Conservation (phyloP, 2,113 vertebrate species). For the Ceratotherium simum region DNA sequence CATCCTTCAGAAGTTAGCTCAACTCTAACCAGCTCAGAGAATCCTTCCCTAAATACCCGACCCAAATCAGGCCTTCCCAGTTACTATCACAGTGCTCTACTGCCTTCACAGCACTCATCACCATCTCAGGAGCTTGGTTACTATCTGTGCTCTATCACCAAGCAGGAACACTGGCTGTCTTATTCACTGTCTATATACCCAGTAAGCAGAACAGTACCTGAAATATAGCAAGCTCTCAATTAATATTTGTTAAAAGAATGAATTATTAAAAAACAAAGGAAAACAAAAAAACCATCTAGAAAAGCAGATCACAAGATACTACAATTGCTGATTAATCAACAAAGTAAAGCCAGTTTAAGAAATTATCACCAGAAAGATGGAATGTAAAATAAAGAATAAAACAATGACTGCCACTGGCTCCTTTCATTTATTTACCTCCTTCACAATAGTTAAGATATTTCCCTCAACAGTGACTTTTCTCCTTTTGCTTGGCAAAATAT, state of each 20-base stretch:
- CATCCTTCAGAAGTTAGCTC: neutral
- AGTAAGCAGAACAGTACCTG: neutral
- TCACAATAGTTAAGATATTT: neutral
- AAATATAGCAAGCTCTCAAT: neutral
- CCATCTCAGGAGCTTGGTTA: neutral
- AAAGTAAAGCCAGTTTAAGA: neutral
- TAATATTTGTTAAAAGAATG: neutral
- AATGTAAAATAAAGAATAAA: neutral
- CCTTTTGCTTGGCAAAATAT: neutral
- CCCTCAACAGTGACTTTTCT: neutral
- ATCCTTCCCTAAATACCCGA: neutral
- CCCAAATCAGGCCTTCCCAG: neutral
- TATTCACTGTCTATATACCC: neutral
- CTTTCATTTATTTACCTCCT: neutral
- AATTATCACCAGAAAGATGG: neutral
- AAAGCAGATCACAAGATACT: neutral
- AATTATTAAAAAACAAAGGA: neutral
- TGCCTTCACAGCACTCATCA: neutral
- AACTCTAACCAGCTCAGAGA: neutral
- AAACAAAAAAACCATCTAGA: neutral
- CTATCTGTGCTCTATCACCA: accelerated
- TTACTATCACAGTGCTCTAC: neutral
- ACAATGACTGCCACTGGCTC: neutral
- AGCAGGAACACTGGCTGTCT: neutral
- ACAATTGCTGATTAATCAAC: neutral